Conservation (phyloP, 2,797 vertebrate species). For the Eulemur mongoz region DNA sequence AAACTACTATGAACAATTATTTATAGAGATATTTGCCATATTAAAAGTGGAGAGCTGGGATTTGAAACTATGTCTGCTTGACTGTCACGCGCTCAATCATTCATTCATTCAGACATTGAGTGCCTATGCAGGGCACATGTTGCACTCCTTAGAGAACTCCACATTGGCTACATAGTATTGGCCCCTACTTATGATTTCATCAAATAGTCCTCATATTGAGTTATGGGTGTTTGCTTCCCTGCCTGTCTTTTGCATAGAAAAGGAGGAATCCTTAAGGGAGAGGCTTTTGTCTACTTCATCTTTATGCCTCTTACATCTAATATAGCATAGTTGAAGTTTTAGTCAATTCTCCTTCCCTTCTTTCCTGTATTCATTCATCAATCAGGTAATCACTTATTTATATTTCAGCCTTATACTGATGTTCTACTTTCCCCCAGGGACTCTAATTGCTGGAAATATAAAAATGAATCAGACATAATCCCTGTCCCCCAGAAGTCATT, state of each 20-base stretch:
- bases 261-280: neutral
- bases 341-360: neutral
- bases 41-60: neutral
- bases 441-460: neutral
- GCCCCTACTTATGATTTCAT: neutral
- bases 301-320: neutral
- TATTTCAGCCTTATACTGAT: neutral
- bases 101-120: neutral
- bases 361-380: neutral
- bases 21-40: neutral
- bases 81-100: neutral
- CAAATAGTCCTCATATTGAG: neutral
- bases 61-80: neutral
- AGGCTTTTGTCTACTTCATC: neutral
- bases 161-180: neutral
- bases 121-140: neutral
- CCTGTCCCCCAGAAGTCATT: neutral
- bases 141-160: neutral
- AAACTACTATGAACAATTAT: neutral
- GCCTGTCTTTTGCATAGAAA: neutral
- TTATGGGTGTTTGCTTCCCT: neutral
- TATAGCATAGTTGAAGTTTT: neutral
- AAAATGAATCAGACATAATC: neutral
- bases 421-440: neutral
- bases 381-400: neutral